phyloP scores from a whole-genome alignment of 92 coral and sea anemone genomes.

The Porites cylindrica region DNA sequence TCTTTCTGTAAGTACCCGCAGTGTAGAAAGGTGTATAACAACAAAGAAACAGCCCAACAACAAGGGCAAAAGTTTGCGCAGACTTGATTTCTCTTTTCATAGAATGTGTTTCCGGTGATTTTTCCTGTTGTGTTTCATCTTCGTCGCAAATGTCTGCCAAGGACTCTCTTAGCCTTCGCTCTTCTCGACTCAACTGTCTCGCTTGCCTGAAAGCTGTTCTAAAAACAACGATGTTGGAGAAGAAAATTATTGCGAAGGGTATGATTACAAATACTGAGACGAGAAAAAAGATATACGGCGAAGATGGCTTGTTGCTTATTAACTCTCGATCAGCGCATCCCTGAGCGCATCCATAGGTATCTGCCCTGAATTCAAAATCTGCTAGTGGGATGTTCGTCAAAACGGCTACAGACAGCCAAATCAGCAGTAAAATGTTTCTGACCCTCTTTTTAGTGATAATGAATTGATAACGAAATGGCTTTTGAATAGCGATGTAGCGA shows the following conservation, averaged over 20 bases:
- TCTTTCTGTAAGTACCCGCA: slow-evolving; percentile 81
- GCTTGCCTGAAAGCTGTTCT: slow-evolving; percentile 80
- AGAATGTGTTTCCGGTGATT: slow-evolving; percentile 17
- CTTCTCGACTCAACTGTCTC: slow-evolving; percentile 65
- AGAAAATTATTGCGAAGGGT: slow-evolving; percentile 79
- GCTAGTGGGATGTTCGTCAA: slow-evolving; percentile 80
- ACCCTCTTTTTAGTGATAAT: slow-evolving; percentile 73
- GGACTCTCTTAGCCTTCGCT: slow-evolving; percentile 50
- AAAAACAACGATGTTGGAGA: slow-evolving; percentile 83
- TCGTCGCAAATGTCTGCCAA: slow-evolving; percentile 21
- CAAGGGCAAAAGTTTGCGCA: slow-evolving; percentile 84
- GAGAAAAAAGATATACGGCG: slow-evolving; percentile 72
- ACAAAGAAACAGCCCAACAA: slow-evolving; percentile 82
- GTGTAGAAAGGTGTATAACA: slow-evolving; percentile 90
- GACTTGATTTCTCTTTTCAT: slow-evolving; percentile 85
- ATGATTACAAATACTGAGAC: slow-evolving; percentile 69
- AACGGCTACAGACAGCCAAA: slow-evolving; percentile 69
- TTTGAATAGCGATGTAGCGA: slow-evolving; percentile 85
- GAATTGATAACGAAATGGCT: slow-evolving; percentile 80
- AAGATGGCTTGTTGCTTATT: background rate
- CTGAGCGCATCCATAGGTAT: slow-evolving; percentile 86
- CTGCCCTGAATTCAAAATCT: slow-evolving; percentile 78
- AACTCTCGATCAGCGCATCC: slow-evolving; percentile 61
- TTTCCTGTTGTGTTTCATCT: background rate
- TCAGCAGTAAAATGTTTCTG: slow-evolving; percentile 28